Percentiles rank a stretch among this genome's conserved stretches.
Evolutionary conservation across 1,140 invertebrate genomes (phyloP).

Genomic region (Drosophila baimaii): DNA sequence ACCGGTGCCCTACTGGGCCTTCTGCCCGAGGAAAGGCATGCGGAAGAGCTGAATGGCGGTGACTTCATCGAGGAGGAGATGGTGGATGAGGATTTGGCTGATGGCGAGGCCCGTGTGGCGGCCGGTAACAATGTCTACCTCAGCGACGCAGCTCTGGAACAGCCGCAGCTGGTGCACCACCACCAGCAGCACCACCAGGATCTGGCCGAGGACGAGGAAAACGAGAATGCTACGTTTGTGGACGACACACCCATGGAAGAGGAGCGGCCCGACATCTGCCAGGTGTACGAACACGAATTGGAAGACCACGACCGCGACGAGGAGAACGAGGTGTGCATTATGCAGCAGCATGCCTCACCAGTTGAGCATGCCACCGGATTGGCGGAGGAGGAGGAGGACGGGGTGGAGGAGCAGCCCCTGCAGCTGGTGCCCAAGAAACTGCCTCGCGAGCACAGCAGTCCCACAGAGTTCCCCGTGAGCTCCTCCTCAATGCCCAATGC

Average conservation of each 20-base stretch:
- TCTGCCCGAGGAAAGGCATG: slow-evolving; percentile 1
- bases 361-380: slow-evolving; percentile 18
- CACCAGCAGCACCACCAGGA: slow-evolving; percentile 27
- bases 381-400: slow-evolving; percentile 28
- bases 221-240: slow-evolving; percentile 52
- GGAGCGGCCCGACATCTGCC: slow-evolving; percentile 61
- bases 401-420: slow-evolving; percentile 12
- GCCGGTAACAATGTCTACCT: slow-evolving; percentile 56
- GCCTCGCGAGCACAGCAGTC: slow-evolving; percentile 61
- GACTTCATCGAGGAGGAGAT: slow-evolving; percentile 39
- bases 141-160: slow-evolving; percentile 63
- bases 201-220: slow-evolving; percentile 53
- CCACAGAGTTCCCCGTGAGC: slow-evolving; percentile 72
- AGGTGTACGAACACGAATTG: slow-evolving; percentile 67
- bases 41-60: slow-evolving; percentile 37
- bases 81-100: slow-evolving; percentile 24
- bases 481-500: slow-evolving; percentile 66
- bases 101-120: slow-evolving; percentile 15
- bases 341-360: slow-evolving; percentile 16
- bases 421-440: slow-evolving; percentile 5
- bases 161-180: slow-evolving; percentile 36
- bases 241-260: slow-evolving; percentile 54
- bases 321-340: slow-evolving; percentile 17
- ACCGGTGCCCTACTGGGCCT: slow-evolving; percentile 33
- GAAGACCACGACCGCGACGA: slow-evolving; percentile 65